These are phyloP conservation scores for Meteorus cinctellus DNA, from an alignment of 2,888 invertebrate species.

Conservation along the genomic window DNA sequence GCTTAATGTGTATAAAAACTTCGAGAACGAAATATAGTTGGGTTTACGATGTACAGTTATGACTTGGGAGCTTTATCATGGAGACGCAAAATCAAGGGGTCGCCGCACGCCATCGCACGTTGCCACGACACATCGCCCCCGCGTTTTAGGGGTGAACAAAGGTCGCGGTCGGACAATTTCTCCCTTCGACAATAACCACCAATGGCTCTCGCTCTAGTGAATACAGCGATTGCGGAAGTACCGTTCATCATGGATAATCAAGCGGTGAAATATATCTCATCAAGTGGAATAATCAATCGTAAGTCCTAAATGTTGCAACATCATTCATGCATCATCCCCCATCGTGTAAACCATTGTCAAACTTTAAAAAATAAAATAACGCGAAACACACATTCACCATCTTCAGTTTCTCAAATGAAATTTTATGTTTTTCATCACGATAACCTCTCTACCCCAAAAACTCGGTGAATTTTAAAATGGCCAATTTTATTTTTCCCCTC, in stretches of 20 bases:
- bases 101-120: slow-evolving; percentile 34
- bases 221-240: slow-evolving; percentile 43
- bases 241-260: slow-evolving; percentile 45
- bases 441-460: slow-evolving; percentile 6
- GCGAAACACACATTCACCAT: neutral
- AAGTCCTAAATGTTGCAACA: slow-evolving; percentile 5
- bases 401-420: neutral
- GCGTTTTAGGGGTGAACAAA: slow-evolving; percentile 28
- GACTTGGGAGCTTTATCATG: slow-evolving; percentile 40
- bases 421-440: neutral
- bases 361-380: neutral
- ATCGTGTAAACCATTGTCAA: neutral
- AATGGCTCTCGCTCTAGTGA: slow-evolving; percentile 38
- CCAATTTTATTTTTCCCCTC: slow-evolving; percentile 15
- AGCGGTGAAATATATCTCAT: slow-evolving; percentile 36
- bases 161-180: slow-evolving; percentile 42
- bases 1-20: slow-evolving; percentile 37
- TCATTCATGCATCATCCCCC: slow-evolving; percentile 19
- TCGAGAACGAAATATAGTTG: slow-evolving; percentile 30
- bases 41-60: slow-evolving; percentile 42
- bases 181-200: slow-evolving; percentile 45
- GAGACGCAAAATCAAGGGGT: slow-evolving; percentile 31
- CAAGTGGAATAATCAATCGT: slow-evolving; percentile 41
- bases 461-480: slow-evolving; percentile 16
- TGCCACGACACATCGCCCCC: slow-evolving; percentile 14